A percentile compares a stretch with the other conserved stretches of the same genome.
phyloP scores from a whole-genome alignment of 2,888 invertebrate species.

The Lamellibrachia columna region DNA sequence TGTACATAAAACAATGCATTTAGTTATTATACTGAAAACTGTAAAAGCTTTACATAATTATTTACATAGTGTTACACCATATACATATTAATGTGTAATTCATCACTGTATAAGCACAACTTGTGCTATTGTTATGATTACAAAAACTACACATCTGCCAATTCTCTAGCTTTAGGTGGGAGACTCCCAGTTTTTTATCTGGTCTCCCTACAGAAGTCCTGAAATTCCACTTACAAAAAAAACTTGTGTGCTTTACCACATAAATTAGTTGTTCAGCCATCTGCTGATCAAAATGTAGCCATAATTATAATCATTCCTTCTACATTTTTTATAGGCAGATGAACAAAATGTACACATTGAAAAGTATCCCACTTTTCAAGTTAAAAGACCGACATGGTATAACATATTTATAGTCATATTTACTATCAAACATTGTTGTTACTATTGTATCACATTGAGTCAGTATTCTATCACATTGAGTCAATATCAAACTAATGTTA shows the following conservation, averaged over 20 bases:
- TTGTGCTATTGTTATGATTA: neutral
- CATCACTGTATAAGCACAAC: neutral
- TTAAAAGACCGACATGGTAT: neutral
- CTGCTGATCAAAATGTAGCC: neutral
- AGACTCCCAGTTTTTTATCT: neutral
- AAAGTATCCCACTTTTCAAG: neutral
- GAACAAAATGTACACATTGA: too few species aligned
- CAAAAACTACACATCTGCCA: neutral
- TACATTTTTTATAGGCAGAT: neutral
- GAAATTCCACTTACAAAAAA: too few species aligned
- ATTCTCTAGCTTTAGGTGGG: neutral
- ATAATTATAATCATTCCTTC: neutral
- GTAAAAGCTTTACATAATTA: neutral
- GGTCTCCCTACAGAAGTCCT: too few species aligned
- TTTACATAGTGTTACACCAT: neutral
- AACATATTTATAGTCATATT: neutral
- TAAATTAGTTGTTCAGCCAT: neutral
- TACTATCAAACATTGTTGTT: neutral
- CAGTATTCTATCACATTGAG: neutral
- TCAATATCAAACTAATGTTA: neutral
- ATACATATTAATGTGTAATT: neutral
- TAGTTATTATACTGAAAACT: neutral
- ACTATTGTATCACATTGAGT: neutral
- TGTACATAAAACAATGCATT: too few species aligned
- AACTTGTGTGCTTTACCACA: too few species aligned